phyloP scores from a whole-genome alignment of 2,113 vertebrate species.

The Caranx ignobilis region DNA sequence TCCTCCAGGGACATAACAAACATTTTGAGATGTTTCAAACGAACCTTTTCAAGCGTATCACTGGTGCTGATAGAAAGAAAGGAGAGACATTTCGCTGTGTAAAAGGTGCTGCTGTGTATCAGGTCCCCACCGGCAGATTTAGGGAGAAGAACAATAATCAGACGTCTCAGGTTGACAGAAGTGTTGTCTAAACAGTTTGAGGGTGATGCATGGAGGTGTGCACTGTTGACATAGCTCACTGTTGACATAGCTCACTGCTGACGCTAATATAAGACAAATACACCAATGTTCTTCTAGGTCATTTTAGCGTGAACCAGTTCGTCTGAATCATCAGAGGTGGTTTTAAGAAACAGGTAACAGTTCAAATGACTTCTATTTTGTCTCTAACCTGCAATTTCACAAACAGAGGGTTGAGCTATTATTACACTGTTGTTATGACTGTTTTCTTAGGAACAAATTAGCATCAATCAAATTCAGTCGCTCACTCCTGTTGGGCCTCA shows the following conservation, averaged over 20 bases:
- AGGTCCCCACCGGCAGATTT: constrained; percentile 23
- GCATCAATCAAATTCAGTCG: constrained; percentile 22
- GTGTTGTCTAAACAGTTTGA: constrained; percentile 35
- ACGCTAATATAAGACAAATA: background rate
- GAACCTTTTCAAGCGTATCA: constrained; percentile 32
- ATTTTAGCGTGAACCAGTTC: background rate
- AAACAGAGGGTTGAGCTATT: background rate
- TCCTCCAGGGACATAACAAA: constrained; percentile 60
- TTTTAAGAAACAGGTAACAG: background rate
- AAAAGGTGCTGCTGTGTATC: constrained; percentile 22
- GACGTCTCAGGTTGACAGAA: constrained; percentile 31
- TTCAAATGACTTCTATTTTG: constrained; percentile 11
- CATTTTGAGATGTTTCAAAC: constrained; percentile 56
- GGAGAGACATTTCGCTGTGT: constrained; percentile 38
- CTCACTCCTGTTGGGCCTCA: background rate
- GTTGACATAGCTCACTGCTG: background rate
- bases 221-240: constrained; percentile 5
- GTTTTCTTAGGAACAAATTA: constrained; percentile 27
- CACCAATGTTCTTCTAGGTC: background rate
- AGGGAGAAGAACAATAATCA: constrained; percentile 33
- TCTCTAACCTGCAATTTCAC: constrained; percentile 17
- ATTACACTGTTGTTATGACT: constrained; percentile 1
- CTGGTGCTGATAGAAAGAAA: constrained; percentile 32
- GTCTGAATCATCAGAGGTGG: background rate
- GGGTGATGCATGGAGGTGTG: constrained; percentile 4